phyloP scores from a whole-genome alignment of 1,140 invertebrate genomes.

The Hycleus cichorii region DNA sequence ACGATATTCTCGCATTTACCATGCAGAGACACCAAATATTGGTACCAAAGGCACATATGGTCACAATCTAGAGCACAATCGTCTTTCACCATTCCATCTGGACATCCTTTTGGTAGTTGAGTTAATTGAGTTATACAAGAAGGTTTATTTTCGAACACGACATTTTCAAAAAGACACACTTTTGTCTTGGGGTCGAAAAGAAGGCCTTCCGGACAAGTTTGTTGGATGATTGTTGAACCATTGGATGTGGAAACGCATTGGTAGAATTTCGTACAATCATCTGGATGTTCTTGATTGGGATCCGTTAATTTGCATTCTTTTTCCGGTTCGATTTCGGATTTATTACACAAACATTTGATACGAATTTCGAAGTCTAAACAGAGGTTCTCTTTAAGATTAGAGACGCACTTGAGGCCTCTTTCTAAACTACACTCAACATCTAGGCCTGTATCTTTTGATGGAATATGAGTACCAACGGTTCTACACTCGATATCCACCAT shows the following conservation, averaged over 20 bases:
- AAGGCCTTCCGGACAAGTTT: too few relatives aligned
- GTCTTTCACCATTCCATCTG: conserved; percentile 40
- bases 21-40: conserved; percentile 33
- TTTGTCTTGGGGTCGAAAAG: too few relatives aligned
- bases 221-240: too few relatives aligned
- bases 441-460: conserved; percentile 59
- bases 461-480: conserved; percentile 51
- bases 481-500: conserved; percentile 71
- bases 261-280: too few relatives aligned
- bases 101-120: conserved; percentile 30
- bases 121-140: too few relatives aligned
- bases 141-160: too few relatives aligned
- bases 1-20: too few relatives aligned
- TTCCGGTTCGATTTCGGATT: too few relatives aligned
- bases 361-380: conserved; percentile 68
- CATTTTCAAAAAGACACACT: too few relatives aligned
- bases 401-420: conserved; percentile 59
- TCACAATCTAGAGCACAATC: conserved; percentile 51
- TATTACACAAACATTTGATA: conserved; percentile 58
- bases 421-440: conserved; percentile 68
- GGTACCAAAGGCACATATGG: conserved; percentile 47
- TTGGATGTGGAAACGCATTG: too few relatives aligned
- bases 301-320: too few relatives aligned
- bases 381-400: conserved; percentile 34
- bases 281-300: too few relatives aligned